Conservation (phyloP, 2,113 vertebrate species). For the Pterocles orientalis region DNA sequence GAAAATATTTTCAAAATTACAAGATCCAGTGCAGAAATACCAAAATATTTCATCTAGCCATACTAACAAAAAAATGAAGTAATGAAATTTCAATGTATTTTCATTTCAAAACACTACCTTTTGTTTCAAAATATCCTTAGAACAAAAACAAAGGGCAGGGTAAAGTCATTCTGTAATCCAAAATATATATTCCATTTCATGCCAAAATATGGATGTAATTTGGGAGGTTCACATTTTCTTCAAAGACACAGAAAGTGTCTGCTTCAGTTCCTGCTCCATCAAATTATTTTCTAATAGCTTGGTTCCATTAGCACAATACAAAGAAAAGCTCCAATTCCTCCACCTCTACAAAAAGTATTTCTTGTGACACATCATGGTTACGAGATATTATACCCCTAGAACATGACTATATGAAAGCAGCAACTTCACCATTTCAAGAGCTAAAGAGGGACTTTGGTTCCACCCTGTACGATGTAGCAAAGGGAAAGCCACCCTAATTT, state of each 20-base stretch:
- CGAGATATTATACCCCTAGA: not conserved
- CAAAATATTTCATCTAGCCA: not conserved
- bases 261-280: not conserved
- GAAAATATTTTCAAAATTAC: conserved; percentile 31
- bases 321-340: not conserved
- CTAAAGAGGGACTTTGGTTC: not conserved
- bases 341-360: not conserved
- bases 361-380: not conserved
- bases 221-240: conserved; percentile 2
- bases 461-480: not conserved
- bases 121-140: conserved; percentile 13
- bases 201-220: conserved; percentile 41
- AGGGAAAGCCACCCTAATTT: not conserved
- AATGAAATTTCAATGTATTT: conserved; percentile 10
- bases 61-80: not conserved
- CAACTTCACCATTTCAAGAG: not conserved
- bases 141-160: not conserved
- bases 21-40: not conserved
- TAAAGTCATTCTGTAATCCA: conserved; percentile 20
- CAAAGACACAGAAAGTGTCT: conserved; percentile 2
- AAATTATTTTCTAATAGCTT: not conserved
- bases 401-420: not conserved
- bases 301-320: not conserved
- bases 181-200: conserved; percentile 18
- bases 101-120: conserved; percentile 34